Conservation (phyloP, 2,113 vertebrate genomes). For the Poeciliopsis prolifica region DNA sequence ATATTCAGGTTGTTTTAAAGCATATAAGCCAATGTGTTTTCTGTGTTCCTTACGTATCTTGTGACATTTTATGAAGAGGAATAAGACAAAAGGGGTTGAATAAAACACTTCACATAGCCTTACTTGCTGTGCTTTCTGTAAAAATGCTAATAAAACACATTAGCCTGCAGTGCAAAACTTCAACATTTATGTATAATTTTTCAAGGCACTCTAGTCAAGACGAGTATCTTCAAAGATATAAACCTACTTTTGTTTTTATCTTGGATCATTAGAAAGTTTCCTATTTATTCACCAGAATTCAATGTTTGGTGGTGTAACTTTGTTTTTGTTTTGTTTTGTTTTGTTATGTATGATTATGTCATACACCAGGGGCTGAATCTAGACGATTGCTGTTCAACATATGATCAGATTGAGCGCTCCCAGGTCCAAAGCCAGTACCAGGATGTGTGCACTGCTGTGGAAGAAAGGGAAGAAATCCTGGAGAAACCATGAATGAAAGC, state of each 20-base stretch:
- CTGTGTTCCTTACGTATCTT: neutral
- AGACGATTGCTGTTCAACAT: slow-evolving; percentile 72
- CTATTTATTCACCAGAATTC: neutral
- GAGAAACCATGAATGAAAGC: slow-evolving; percentile 74
- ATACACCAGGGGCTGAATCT: slow-evolving; percentile 76
- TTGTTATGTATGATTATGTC: slow-evolving; percentile 6
- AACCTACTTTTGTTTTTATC: neutral
- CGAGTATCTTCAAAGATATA: neutral
- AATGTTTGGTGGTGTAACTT: slow-evolving; percentile 6
- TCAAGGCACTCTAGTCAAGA: no score
- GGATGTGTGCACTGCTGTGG: slow-evolving; percentile 66
- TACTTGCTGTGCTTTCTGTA: neutral
- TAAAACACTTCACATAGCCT: neutral
- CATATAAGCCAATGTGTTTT: neutral
- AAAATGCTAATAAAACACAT: neutral
- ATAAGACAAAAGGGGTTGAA: neutral
- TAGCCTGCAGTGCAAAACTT: no score
- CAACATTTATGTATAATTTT: no score
- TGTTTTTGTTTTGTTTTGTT: neutral
- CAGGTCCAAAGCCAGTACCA: slow-evolving; percentile 66
- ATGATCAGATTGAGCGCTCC: slow-evolving; percentile 77
- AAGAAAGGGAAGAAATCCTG: slow-evolving; percentile 67
- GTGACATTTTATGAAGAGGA: neutral
- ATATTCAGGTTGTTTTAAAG: neutral
- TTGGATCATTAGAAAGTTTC: neutral